Base-by-base conservation (phyloP, 2,113 vertebrate genomes). In the Suncus etruscus region DNA sequence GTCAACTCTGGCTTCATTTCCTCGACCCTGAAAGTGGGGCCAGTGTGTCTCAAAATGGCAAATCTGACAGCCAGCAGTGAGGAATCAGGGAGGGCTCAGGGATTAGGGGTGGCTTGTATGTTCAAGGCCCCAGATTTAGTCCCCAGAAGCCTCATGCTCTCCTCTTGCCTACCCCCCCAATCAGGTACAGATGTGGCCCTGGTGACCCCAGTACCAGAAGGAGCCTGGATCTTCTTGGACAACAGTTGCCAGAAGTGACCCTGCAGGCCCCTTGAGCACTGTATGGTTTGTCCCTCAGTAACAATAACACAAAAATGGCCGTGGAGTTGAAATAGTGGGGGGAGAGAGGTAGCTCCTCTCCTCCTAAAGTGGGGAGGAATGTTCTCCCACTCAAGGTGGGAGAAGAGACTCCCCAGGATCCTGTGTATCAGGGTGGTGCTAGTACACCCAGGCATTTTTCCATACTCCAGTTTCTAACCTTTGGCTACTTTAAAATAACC, bases 401-500 rank as follows among this genome's bases (percentile, higher is more conserved):
- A 78, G 66, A 20, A 51, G 11, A 6, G 8, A 87, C 74, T 87
- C 79, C 47, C 31, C 1, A 27, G 47, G 69, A 25, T 70, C 31
- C 77, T 27, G 2, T 7, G 63, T 12, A 16, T 12, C 54, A 15
- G 61, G 29, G 14, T 83, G 39, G 39, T 39, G 39, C 39, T 39
- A 5, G 39, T 87, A 15, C 48, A 10, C 11, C 32, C 11, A 75
- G 54, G 54, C 54, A 54, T 86, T 14, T 89, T 83, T 89, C 39
- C 61, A 82, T 47, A 58, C 48, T 51, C 45, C 54, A 91, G 72
- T 66, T 87, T 58, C 77, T 86, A 88, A 87, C n/a, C 87, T 95
- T 91, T 87, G 92, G 65, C 81, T 89, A 73, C 75, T 87, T 95
- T 84, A 95, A 95, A 91, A 86, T 91, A 84, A 54, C 66, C 79